These are phyloP conservation scores for Abrostola tripartita DNA, from an alignment of 2,888 invertebrate genomes.

Conservation along the genomic window DNA sequence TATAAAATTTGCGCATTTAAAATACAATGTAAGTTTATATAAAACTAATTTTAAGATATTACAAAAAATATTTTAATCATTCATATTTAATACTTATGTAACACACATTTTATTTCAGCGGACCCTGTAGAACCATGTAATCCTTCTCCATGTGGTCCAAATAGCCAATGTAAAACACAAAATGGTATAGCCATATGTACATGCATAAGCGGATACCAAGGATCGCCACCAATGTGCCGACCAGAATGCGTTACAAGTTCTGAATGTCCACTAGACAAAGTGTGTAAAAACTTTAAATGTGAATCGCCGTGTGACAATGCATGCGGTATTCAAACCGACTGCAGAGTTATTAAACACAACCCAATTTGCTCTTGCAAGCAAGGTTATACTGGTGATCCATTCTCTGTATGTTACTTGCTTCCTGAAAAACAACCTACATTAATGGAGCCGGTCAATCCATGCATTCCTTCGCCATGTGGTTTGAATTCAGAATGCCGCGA, in stretches of 20 bases:
- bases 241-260: conserved; percentile 91
- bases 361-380: conserved; percentile 91
- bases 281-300: conserved; percentile 92
- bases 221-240: conserved; percentile 91
- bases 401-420: conserved; percentile 82
- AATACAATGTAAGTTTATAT: conserved; percentile 86
- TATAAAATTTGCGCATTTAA: conserved; percentile 89
- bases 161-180: conserved; percentile 89
- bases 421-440: conserved; percentile 69
- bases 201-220: conserved; percentile 90
- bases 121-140: conserved; percentile 84
- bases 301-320: conserved; percentile 91
- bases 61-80: background rate
- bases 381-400: conserved; percentile 90
- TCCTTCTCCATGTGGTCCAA: conserved; percentile 94
- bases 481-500: conserved; percentile 90
- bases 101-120: conserved; percentile 65
- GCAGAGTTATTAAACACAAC: conserved; percentile 91
- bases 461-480: conserved; percentile 93
- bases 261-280: conserved; percentile 90
- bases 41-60: background rate
- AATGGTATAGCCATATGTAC: conserved; percentile 91
- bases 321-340: conserved; percentile 91
- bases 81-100: background rate
- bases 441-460: conserved; percentile 86